phyloP scores from a whole-genome alignment of 2,797 vertebrate genomes.

The Xenentodon cancila region DNA sequence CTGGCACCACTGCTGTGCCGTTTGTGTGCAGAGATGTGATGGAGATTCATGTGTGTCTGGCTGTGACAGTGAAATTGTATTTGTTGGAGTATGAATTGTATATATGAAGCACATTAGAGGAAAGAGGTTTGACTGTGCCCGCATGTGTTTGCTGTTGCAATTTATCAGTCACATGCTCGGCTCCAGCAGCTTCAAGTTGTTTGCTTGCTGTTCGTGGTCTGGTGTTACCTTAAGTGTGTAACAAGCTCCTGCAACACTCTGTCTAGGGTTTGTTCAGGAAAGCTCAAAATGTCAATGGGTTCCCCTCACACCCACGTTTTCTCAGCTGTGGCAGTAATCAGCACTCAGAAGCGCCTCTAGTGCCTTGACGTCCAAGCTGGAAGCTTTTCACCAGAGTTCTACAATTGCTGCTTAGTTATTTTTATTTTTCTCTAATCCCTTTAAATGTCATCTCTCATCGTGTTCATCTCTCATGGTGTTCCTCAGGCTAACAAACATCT shows the following conservation, averaged over 20 bases:
- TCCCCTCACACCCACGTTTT: conserved; percentile 53
- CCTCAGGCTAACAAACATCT: conserved; percentile 55
- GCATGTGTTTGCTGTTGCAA: too few species aligned
- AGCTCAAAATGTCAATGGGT: conserved; percentile 59
- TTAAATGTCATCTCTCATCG: conserved; percentile 69
- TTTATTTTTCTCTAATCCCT: conserved; percentile 2
- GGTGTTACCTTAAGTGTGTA: conserved; percentile 42
- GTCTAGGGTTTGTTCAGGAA: conserved; percentile 50
- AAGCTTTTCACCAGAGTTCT: conserved; percentile 46
- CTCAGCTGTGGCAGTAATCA: conserved; percentile 63
- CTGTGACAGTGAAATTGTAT: conserved; percentile 1
- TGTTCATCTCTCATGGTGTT: conserved; percentile 44
- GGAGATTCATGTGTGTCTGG: conserved; percentile 13
- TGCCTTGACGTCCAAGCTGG: conserved; percentile 31
- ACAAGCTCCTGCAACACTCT: conserved; percentile 41
- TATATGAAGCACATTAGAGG: too few species aligned
- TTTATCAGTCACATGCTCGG: not conserved
- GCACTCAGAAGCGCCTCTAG: conserved; percentile 44
- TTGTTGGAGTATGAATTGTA: too few species aligned
- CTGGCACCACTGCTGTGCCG: conserved; percentile 39
- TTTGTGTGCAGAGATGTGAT: conserved; percentile 17
- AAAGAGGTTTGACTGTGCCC: too few species aligned
- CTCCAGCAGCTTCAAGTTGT: not conserved
- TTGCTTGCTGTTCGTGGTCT: conserved; percentile 28
- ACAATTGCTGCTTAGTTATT: conserved; percentile 32